A percentile compares a stretch with the other conserved stretches of the same genome.
Evolutionary conservation across 2,888 invertebrate species (phyloP).

Genomic region (Volucella inflata): DNA sequence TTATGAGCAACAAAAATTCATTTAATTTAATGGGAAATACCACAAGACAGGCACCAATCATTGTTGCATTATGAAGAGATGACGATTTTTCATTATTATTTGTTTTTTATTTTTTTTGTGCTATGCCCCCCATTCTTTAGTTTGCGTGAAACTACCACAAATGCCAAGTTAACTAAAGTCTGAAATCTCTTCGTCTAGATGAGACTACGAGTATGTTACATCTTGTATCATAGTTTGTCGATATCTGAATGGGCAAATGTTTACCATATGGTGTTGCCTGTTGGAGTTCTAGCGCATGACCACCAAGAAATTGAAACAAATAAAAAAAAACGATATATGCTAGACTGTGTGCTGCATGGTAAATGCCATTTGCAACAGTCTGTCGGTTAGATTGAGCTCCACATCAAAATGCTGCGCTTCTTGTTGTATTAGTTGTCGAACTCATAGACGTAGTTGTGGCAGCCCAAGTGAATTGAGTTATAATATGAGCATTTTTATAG

Average conservation of each 20-base stretch:
- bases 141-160: conserved; percentile 20
- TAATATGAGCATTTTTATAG: conserved; percentile 20
- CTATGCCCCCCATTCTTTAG: background rate
- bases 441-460: background rate
- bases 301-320: background rate
- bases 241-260: conserved; percentile 39
- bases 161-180: conserved; percentile 13
- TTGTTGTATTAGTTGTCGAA: background rate
- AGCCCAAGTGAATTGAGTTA: conserved; percentile 11
- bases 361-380: conserved; percentile 45
- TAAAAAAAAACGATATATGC: conserved; percentile 7
- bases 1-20: conserved; percentile 34
- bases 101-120: too few species aligned
- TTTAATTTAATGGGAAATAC: conserved; percentile 12
- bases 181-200: background rate
- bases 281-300: background rate
- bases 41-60: background rate
- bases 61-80: conserved; percentile 1
- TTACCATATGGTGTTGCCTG: conserved; percentile 30
- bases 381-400: conserved; percentile 24
- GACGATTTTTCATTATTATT: background rate
- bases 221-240: background rate
- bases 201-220: background rate
- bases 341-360: conserved; percentile 37
- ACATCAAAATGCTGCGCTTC: background rate